These are phyloP conservation scores for Phalangium opilio DNA, from an alignment of 2,888 invertebrate species.

Conservation along the genomic window DNA sequence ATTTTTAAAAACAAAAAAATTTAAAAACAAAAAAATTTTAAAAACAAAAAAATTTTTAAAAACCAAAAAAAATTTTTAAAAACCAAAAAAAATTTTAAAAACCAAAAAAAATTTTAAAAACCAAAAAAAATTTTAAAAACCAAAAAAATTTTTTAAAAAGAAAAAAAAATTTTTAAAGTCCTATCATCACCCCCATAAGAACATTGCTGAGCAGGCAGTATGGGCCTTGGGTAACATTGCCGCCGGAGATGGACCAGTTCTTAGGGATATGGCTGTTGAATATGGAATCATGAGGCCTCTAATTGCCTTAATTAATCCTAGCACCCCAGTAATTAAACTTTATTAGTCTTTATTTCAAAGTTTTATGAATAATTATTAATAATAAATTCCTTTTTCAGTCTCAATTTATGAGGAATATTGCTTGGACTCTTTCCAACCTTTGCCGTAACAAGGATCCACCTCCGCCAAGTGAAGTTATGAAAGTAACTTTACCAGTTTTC, in stretches of 20 bases:
- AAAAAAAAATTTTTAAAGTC: neutral
- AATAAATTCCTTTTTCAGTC: too few relatives aligned
- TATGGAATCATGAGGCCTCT: neutral
- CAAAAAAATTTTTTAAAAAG: too few relatives aligned
- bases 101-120: too few relatives aligned
- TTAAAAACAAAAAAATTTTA: too few relatives aligned
- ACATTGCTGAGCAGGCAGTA: neutral
- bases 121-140: too few relatives aligned
- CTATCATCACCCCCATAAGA: neutral
- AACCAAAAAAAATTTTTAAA: too few relatives aligned
- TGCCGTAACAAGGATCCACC: slow-evolving; percentile 1
- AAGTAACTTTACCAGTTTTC: neutral
- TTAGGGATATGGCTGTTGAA: neutral
- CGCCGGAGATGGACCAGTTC: neutral
- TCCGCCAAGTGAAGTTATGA: neutral
- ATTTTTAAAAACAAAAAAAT: too few relatives aligned
- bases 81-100: too few relatives aligned
- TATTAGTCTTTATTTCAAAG: too few relatives aligned
- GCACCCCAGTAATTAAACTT: neutral
- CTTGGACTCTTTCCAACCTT: neutral
- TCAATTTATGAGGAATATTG: neutral
- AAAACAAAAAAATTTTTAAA: too few relatives aligned
- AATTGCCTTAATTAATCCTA: neutral
- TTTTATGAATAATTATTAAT: too few relatives aligned
- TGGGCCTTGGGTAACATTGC: neutral